Base-by-base conservation (phyloP, 2,113 vertebrate genomes). In the Pseudorhombus dupliciocellatus region DNA sequence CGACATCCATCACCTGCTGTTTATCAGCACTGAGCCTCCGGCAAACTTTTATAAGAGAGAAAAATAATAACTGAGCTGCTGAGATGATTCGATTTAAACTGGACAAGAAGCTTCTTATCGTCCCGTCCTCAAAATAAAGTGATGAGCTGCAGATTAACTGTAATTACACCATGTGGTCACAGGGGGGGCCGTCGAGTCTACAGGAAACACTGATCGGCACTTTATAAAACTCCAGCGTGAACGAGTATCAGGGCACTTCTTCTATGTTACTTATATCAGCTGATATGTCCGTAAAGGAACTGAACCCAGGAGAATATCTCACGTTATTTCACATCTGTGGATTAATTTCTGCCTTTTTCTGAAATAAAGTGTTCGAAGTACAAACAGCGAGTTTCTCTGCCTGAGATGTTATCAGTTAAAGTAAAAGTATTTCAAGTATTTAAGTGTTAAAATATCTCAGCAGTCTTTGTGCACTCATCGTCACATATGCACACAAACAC, bases 1-100 rank as follows among this genome's bases (percentile, higher is more conserved):
- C 69, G 54, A 87, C 88, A 88, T 88, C 88, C 86, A 90, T 90
- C 88, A 90, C 75, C 71, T 25, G 60, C 46, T 84, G 77, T 87
- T 88, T 90, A 90, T 90, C 86, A 83, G 82, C n/a, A 9, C 0
- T 9, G 34, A 10, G 30, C 28, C 44, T 25, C 42, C 2, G 44
- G 58, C 57, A 70, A 81, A 85, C 16, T 83, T 89, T 78, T 73
- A 70, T 24, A 75, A 66, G 18, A n/a, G 54, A 75, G 75, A 54
- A 76, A 88, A 88, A 88, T 87, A 86, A 87, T 83, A 89, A 88
- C 58, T 56, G 77, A 78, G 73, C 16, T 2, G 57, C 70, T 67
- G 78, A 81, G 80, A 34, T 37, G 28, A 58, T 34, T 58, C 7
- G 28, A 31, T 52, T 52, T 9, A n/a, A 50, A 21, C 48, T 46